Base-by-base conservation (phyloP, 2,113 vertebrate genomes). In the Rutilus rutilus region DNA sequence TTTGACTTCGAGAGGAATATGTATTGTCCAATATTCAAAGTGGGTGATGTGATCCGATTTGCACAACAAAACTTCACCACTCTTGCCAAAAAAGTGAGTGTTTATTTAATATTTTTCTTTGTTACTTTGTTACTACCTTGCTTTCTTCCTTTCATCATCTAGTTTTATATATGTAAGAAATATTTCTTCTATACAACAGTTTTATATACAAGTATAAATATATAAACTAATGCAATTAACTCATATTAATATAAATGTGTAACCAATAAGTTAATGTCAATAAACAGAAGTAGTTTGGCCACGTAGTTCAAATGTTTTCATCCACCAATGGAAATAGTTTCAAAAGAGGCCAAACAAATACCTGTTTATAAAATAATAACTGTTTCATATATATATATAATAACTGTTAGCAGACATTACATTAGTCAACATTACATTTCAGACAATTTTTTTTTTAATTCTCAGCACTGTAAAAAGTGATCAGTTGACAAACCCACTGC, bases 11-110 rank as follows among this genome's bases (percentile, higher is more conserved):
- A 93, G 76, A 92, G 84, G 27, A 91, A 96, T 82, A 96, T 94
- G 2, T 96, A 97, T 90, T 98, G 97, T 89, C 97, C 97, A 30
- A 98, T 98, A 90, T 96, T 99, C 92, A 94, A 93, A 67, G 96
- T 99, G 77, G 97, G 97, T 6, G 97, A 98, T 2, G 95, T 98
- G 75, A 94, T 96, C 67, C 94, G 90, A 33, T 95, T 96, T 3
- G 97, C 97, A 0, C 92, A 95, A 12, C 97, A 98, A 90, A 93
- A 98, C 92, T 98, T 99, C 92, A 88, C 92, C 60, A 89, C 83
- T 0, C 91, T 99, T 89, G 97, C 97, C 36, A 45, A 93, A 59
- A 96, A 95, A 92, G 97, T 97, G 14, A 90, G 87, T 36, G 14
- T 25, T 47, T 14, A 39, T 89, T 82, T 27, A 23, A 50, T 64